Conservation (phyloP, 2,888 invertebrate species). For the Tachina fera region DNA sequence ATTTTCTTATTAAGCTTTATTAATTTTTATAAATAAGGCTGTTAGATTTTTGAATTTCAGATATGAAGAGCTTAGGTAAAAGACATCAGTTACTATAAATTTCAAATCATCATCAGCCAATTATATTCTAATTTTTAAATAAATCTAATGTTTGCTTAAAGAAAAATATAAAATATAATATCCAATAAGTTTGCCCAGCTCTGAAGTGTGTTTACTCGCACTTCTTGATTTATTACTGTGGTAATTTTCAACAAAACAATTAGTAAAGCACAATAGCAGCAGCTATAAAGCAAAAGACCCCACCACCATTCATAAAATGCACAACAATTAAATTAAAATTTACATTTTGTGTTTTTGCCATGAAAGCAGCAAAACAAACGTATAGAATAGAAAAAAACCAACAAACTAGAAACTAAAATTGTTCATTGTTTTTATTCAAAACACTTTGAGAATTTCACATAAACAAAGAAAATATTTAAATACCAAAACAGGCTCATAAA, state of each 20-base stretch:
- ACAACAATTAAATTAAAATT: slow-evolving; percentile 75
- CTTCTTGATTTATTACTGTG: slow-evolving; percentile 40
- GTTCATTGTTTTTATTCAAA: slow-evolving; percentile 72
- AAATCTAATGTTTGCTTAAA: neutral
- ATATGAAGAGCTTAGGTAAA: too few species aligned
- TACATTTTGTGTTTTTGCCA: slow-evolving; percentile 64
- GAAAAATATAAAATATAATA: too few species aligned
- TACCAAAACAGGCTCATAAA: slow-evolving; percentile 59
- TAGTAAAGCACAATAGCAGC: slow-evolving; percentile 24
- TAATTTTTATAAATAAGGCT: too few species aligned
- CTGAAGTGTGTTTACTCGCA: slow-evolving; percentile 13
- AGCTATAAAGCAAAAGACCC: slow-evolving; percentile 23
- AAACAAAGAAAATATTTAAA: slow-evolving; percentile 58
- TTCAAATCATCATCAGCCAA: too few species aligned
- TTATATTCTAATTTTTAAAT: too few species aligned
- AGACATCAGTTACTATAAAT: too few species aligned
- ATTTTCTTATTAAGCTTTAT: too few species aligned
- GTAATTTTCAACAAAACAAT: slow-evolving; percentile 46
- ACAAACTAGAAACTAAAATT: slow-evolving; percentile 20
- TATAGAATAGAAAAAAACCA: neutral
- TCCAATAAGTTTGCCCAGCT: slow-evolving; percentile 30
- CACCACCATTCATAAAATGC: slow-evolving; percentile 50
- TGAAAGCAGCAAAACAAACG: neutral
- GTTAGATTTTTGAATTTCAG: too few species aligned
- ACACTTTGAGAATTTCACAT: slow-evolving; percentile 66